Evolutionary conservation across 2,113 vertebrate genomes (phyloP), one percentile per base, ranked within the genome.

Genomic region (Kryptolebias marmoratus): DNA sequence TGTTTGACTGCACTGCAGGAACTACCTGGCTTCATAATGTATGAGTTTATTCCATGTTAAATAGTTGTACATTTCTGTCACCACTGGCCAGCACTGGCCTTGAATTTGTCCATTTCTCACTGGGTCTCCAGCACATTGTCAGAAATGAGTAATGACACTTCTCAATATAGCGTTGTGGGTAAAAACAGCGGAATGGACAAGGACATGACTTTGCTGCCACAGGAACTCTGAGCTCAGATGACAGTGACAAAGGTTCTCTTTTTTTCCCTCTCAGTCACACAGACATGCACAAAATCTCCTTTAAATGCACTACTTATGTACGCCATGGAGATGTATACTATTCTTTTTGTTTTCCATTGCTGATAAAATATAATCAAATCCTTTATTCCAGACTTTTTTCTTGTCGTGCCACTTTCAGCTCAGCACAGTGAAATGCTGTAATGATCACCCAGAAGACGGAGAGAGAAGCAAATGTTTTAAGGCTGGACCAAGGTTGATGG

Each of bases 151-250:
- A 88, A 90, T 89, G 86, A 36, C 81, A 88, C 71, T 61, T 88
- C 81, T 91, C 87, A 86, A 86, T 90, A 87, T 90, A 90, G 82
- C 81, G 44, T 82, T 76, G 80, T 86, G 84, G 82, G 73, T 68
- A 81, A 87, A 90, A 90, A 88, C 77, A 79, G 86, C 87, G 90
- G 86, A 86, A 85, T 77, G 71, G 88, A 86, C 90, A 90, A 90
- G 88, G 88, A 91, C 87, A 68, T 64, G 88, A 88, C 90, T 82
- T 88, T 85, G 61, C 75, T 83, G 74, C 80, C 76, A 78, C 68
- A 79, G 85, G 77, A 79, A 79, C 64, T 56, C 69, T 42, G 42
- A 15, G 2, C 72, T 79, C 22, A 32, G 68, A 56, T 82, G 81
- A 84, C 82, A 79, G 15, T 84, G 80, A 87, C 68, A 73, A 79